phyloP scores from a whole-genome alignment of 1,140 invertebrate species.

The Cotesia typhae region DNA sequence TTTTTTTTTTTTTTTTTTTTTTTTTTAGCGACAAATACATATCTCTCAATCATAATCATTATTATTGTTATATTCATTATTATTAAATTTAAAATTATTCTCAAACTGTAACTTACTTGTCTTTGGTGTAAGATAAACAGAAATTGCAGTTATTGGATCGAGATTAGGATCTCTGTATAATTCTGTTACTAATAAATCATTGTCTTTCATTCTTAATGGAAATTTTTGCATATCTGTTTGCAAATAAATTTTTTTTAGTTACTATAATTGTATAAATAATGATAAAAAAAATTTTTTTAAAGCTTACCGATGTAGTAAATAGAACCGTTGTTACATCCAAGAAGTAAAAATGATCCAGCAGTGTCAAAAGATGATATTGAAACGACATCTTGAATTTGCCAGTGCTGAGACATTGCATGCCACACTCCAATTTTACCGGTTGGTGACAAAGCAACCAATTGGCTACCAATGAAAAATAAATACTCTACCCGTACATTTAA shows the following conservation, averaged over 20 bases:
- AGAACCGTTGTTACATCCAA: slow-evolving; percentile 95
- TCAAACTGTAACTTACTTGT: slow-evolving; percentile 78
- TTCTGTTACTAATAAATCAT: slow-evolving; percentile 96
- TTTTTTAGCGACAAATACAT: neutral
- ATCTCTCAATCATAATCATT: neutral
- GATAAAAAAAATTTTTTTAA: neutral
- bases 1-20: slow-evolving; percentile 15
- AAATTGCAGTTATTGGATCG: slow-evolving; percentile 97
- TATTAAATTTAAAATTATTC: slow-evolving; percentile 23
- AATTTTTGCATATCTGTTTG: slow-evolving; percentile 97
- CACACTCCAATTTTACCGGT: slow-evolving; percentile 98
- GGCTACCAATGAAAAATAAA: slow-evolving; percentile 96
- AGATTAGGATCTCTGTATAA: slow-evolving; percentile 93
- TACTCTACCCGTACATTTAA: slow-evolving; percentile 92
- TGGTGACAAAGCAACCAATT: slow-evolving; percentile 91
- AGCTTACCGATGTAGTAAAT: slow-evolving; percentile 94
- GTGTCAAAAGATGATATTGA: slow-evolving; percentile 95
- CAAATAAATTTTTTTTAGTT: slow-evolving; percentile 37
- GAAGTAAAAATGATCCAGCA: slow-evolving; percentile 91
- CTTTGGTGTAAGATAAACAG: slow-evolving; percentile 97
- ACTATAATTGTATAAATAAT: slow-evolving; percentile 29
- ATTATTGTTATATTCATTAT: slow-evolving; percentile 22
- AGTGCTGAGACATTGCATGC: slow-evolving; percentile 98
- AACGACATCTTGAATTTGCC: slow-evolving; percentile 96
- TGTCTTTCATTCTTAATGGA: slow-evolving; percentile 98